Base-by-base conservation (phyloP, 1,140 invertebrate genomes). In the Trachymyrmex cornetzi region DNA sequence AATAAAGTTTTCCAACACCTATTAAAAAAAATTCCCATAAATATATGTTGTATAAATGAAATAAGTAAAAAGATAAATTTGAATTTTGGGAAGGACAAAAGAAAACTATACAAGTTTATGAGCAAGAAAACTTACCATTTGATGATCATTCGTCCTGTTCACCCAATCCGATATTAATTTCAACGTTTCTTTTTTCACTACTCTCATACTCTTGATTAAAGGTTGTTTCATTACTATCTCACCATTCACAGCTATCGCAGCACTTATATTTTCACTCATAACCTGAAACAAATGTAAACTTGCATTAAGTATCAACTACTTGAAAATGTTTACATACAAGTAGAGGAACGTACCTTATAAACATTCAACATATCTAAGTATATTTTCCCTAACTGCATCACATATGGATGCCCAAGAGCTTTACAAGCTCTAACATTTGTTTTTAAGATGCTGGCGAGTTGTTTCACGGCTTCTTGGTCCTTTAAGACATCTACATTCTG, bases 291-390 rank as follows among this genome's bases (percentile, higher is more conserved):
- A 53, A 64, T 48, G 14, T 63, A 30, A 44, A 55, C 1, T 57
- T n/a, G 16, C 34, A 1, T 48, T 19, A 24, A 14, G 1, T 57
- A 64, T 30, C n/a, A 38, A 53, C 50, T 48, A 57, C 12, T 57
- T 34, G 11, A 75, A 59, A 72, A 24, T 12, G 50, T 38, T 24
- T 30, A 57, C 22, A 90, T 11, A 57, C 7, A 57, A 12, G 85
- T 64, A 44, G 27, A 63, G 3, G 61, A 22, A 44, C 30, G 19
- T 90, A 98, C 99, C 96, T 99, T 99, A 96, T 99, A 99, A 77
- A 99, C 98, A 96, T 99, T 99, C 79, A 99, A 96, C 99, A 99
- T 99, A 95, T 99, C 99, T 93, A 99, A 96, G 95, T 99, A 99
- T 95, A 99, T 99, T 93, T 99, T 96, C 71, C 99, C 98, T 91